Percentiles rank a stretch among this genome's conserved stretches.
Conservation (phyloP, 2,797 vertebrate genomes). For the Sternarchorhynchus goeldii region DNA sequence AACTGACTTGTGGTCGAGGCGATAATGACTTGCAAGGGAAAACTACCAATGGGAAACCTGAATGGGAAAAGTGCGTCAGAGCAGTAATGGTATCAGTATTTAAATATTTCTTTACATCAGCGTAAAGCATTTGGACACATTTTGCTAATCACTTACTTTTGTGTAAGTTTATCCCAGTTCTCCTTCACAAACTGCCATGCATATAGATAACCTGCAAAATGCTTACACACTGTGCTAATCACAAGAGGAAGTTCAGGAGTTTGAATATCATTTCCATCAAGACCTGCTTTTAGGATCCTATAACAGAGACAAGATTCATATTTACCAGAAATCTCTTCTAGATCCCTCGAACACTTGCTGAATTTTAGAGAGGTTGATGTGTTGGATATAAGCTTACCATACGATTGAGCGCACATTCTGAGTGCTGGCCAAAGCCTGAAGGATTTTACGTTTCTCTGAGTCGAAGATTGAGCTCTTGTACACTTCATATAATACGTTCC, state of each 20-base stretch:
- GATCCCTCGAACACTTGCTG: background rate
- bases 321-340: background rate
- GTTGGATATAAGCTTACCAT: constrained; percentile 72
- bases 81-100: background rate
- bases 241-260: constrained; percentile 86
- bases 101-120: background rate
- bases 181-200: constrained; percentile 96
- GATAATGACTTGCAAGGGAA: constrained; percentile 84
- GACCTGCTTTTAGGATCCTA: constrained; percentile 84
- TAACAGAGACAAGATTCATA: constrained; percentile 14
- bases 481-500: constrained; percentile 73
- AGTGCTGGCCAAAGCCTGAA: constrained; percentile 85
- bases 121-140: background rate
- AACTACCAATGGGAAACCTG: constrained; percentile 90
- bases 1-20: constrained; percentile 84
- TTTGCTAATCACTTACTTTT: constrained; percentile 80
- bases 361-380: constrained; percentile 2
- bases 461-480: constrained; percentile 76
- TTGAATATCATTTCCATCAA: constrained; percentile 79
- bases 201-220: constrained; percentile 83
- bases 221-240: constrained; percentile 74
- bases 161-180: constrained; percentile 88
- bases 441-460: constrained; percentile 85
- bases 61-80: background rate
- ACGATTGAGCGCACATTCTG: constrained; percentile 75